Percentiles rank a stretch among this genome's conserved stretches.
phyloP scores from a whole-genome alignment of 1,140 invertebrate genomes.

The Lithobius niger region DNA sequence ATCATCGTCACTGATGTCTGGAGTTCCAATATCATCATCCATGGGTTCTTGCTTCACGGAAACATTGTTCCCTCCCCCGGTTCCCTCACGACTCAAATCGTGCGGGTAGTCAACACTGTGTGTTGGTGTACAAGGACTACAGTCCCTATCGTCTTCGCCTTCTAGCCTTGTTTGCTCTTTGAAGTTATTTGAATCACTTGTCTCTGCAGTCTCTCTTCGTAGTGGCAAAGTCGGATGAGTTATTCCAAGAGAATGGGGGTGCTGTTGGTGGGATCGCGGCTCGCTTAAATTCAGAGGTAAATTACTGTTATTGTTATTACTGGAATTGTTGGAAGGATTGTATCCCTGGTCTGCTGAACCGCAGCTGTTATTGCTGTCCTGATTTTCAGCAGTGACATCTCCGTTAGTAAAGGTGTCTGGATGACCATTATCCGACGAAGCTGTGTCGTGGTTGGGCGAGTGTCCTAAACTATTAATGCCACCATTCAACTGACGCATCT shows the following conservation, averaged over 20 bases:
- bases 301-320: neutral
- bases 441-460: conserved; percentile 17
- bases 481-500: conserved; percentile 21
- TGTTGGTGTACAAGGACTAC: too few relatives aligned
- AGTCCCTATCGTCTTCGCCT: too few relatives aligned
- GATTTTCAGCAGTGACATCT: conserved; percentile 9
- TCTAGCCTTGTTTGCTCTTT: too few relatives aligned
- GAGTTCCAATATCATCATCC: neutral
- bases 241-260: too few relatives aligned
- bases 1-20: conserved; percentile 7
- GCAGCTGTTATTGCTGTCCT: conserved; percentile 14
- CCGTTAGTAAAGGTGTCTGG: conserved; percentile 12
- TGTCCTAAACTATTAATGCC: conserved; percentile 4
- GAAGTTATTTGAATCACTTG: too few relatives aligned
- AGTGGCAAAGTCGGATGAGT: too few relatives aligned
- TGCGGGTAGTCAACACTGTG: conserved; percentile 16
- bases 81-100: conserved; percentile 16
- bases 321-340: neutral
- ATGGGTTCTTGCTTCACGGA: conserved; percentile 9
- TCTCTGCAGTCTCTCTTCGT: too few relatives aligned
- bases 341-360: conserved; percentile 9
- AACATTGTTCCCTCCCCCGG: conserved; percentile 7
- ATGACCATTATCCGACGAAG: conserved; percentile 11
- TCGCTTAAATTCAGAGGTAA: conserved; percentile 13
- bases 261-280: conserved; percentile 4